Evolutionary conservation across 2,888 invertebrate species (phyloP), one percentile per base, ranked within the genome.

Genomic region (Sepioteuthis lessoniana): DNA sequence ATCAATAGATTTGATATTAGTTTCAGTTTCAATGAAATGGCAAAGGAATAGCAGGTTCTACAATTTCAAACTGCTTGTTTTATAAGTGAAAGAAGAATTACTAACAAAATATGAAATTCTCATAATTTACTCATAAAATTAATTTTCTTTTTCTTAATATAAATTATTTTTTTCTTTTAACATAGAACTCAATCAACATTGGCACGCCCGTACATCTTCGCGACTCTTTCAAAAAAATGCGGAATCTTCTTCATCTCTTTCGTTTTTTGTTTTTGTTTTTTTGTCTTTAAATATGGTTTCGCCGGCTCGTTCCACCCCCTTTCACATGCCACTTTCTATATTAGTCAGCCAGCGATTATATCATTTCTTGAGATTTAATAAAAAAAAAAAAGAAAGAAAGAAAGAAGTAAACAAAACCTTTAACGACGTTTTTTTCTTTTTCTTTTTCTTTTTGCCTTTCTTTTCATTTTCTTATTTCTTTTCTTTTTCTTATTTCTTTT

Each of bases 331-430:
- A 16, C 3, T 76, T 35, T 76, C n/a, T 76, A 76, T 76, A 76
- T 76, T n/a, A 76, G 76, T 76, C 76, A 76, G 76, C 76, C 76
- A n/a, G n/a, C n/a, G 76, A 76, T 76, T n/a, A 76, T 76, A 76
- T 76, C 76, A 76, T n/a, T n/a, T 35, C n/a, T n/a, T 16, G n/a
- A 35, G n/a, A 76, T 19, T 55, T 42, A 42, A 42, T 7, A 42
- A 42, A 42, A 42, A 42, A 42, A 42, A 42, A 42, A 3, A 42
- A 42, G 7, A 42, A 42, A 42, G 7, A 42, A 42, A 42, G 7
- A 42, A 3, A 42, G 7, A 42, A 42, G 7, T 5, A 42, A 42
- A 42, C 3, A 42, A 3, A 42, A 42, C 3, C 42, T 42, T 42
- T 42, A 5, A 42, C 42, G 42, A 42, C 42, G 7, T 42, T 47